Conservation (phyloP, 2,888 invertebrate species). For the Caenorhabditis panamensis region DNA sequence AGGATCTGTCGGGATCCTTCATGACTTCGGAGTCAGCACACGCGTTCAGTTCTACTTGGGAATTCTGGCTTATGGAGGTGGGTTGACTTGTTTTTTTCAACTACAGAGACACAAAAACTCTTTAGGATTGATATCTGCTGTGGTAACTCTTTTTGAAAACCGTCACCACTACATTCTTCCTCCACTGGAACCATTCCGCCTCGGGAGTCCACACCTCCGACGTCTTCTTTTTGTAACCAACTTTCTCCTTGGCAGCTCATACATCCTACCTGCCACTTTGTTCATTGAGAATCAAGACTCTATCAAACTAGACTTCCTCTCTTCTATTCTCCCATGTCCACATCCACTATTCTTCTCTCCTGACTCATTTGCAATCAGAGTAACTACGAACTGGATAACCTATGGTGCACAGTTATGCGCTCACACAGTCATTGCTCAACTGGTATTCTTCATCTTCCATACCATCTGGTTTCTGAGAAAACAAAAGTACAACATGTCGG, state of each 20-base stretch:
- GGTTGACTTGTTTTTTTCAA: neutral
- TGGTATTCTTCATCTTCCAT: conserved; percentile 10
- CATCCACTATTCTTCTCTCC: neutral
- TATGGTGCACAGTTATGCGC: neutral
- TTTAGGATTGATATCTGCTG: conserved; percentile 11
- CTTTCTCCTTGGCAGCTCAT: conserved; percentile 4
- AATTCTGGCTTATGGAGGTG: conserved; percentile 4
- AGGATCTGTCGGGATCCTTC: conserved; percentile 11
- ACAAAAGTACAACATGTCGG: conserved; percentile 1
- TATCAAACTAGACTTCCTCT: conserved; percentile 8
- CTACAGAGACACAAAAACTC: no score
- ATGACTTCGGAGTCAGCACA: neutral
- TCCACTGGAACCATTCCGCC: neutral
- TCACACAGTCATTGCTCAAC: neutral
- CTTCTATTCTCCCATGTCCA: neutral
- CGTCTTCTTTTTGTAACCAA: neutral
- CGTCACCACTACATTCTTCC: conserved; percentile 15
- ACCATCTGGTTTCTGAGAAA: conserved; percentile 13
- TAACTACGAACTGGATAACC: neutral
- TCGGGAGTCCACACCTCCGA: neutral
- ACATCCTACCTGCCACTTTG: neutral
- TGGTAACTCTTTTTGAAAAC: conserved; percentile 7
- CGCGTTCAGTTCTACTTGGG: conserved; percentile 6
- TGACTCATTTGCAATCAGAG: neutral
- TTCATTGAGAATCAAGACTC: neutral